Evolutionary conservation across 2,888 invertebrate genomes (phyloP).

Genomic region (Amblyjoppa proteus): DNA sequence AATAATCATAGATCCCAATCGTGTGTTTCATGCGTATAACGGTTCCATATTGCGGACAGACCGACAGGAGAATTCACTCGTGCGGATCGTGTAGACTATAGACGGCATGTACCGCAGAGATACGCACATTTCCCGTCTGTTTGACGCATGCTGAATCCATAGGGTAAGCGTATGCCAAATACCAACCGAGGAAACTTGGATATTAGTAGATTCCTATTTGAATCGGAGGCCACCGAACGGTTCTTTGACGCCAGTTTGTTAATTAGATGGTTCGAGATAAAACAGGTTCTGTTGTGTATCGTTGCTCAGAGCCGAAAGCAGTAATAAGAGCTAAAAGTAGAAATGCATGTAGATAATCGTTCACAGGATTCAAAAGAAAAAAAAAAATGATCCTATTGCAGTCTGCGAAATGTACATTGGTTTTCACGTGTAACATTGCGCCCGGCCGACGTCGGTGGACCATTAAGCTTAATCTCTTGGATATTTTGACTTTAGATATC

Average conservation of each 20-base stretch:
- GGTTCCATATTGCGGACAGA: conserved; percentile 12
- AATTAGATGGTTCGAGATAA: not conserved
- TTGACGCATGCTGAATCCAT: not conserved
- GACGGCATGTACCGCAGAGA: not conserved
- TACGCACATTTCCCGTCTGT: no score
- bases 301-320: not conserved
- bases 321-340: not conserved
- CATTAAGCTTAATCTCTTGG: not conserved
- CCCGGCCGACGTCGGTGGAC: not conserved
- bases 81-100: conserved; percentile 7
- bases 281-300: no score
- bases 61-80: conserved; percentile 26
- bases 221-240: not conserved
- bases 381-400: not conserved
- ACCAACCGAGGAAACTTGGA: conserved; percentile 5
- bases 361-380: not conserved
- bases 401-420: not conserved
- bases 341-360: not conserved
- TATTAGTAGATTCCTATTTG: not conserved
- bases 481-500: not conserved
- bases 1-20: conserved; percentile 43
- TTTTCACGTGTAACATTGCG: not conserved
- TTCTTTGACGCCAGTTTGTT: conserved; percentile 1
- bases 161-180: not conserved
- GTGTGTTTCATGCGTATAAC: conserved; percentile 22